phyloP scores from a whole-genome alignment of 92 coral and sea anemone species.

The Epizoanthus stellaris region DNA sequence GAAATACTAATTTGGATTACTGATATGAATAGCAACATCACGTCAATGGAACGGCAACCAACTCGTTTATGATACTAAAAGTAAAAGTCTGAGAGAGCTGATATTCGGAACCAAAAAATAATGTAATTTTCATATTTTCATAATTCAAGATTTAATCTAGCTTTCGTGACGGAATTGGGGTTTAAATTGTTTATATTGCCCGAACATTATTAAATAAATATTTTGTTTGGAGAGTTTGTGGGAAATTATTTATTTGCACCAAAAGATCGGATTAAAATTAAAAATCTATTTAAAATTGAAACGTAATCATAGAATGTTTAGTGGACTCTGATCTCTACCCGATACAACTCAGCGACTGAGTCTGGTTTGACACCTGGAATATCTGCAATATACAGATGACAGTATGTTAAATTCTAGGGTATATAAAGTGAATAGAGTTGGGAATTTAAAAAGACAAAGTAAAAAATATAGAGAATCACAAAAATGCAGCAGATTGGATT shows the following conservation, averaged over 20 bases:
- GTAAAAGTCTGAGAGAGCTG: no score
- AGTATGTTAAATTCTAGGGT: neutral
- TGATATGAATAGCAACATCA: no score
- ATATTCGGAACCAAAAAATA: no score
- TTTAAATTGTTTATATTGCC: slow-evolving; percentile 20
- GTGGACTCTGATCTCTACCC: neutral
- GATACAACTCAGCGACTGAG: no score
- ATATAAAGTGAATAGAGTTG: neutral
- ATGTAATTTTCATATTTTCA: neutral
- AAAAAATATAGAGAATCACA: neutral
- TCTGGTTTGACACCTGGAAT: neutral
- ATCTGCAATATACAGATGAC: no score
- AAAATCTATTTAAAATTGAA: neutral
- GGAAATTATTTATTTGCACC: neutral
- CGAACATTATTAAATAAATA: slow-evolving; percentile 20
- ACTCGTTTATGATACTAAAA: no score
- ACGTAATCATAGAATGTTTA: neutral
- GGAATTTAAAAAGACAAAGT: neutral
- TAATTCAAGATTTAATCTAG: slow-evolving; percentile 2
- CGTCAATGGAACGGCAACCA: no score
- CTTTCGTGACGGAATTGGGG: slow-evolving; percentile 5
- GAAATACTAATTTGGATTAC: no score
- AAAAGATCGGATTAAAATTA: neutral
- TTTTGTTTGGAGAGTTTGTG: neutral
- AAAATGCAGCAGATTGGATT: neutral